These are phyloP conservation scores for Triplophysa yarkandensis DNA, from an alignment of 2,797 vertebrate genomes.

Conservation along the genomic window DNA sequence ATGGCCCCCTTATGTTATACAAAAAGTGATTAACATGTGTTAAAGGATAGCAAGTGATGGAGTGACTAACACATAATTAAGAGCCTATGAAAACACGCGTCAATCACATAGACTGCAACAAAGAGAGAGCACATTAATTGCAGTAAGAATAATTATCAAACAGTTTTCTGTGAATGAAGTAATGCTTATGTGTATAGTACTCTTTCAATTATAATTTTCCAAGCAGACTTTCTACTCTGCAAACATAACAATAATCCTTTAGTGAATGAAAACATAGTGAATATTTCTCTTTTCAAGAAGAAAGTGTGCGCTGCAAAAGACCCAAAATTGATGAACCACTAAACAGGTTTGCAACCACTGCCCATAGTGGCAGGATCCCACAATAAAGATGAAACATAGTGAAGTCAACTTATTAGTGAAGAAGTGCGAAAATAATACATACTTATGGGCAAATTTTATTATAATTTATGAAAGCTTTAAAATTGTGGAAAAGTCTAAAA, in stretches of 20 bases:
- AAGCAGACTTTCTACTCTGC: neutral
- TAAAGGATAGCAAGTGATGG: neutral
- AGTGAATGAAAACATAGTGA: conserved; percentile 1
- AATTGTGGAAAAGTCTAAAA: neutral
- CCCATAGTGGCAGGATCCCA: neutral
- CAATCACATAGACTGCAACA: neutral
- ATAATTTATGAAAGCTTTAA: too few species aligned
- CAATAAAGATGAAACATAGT: neutral
- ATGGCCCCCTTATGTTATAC: too few species aligned
- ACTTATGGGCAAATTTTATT: neutral
- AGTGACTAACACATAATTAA: too few species aligned
- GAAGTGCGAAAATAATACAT: neutral
- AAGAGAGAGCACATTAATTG: neutral
- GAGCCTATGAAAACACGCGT: too few species aligned
- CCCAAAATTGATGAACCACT: conserved; percentile 14
- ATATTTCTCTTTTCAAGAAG: conserved; percentile 7
- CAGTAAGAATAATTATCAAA: neutral
- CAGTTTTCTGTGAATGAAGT: too few species aligned
- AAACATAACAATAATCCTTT: neutral
- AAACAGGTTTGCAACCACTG: neutral
- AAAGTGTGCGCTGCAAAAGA: neutral
- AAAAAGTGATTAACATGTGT: neutral
- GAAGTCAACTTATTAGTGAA: neutral
- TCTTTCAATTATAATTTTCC: neutral
- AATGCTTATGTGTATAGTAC: neutral